Conservation (phyloP, 2,113 vertebrate genomes). For the Entomyzon cyanotis region DNA sequence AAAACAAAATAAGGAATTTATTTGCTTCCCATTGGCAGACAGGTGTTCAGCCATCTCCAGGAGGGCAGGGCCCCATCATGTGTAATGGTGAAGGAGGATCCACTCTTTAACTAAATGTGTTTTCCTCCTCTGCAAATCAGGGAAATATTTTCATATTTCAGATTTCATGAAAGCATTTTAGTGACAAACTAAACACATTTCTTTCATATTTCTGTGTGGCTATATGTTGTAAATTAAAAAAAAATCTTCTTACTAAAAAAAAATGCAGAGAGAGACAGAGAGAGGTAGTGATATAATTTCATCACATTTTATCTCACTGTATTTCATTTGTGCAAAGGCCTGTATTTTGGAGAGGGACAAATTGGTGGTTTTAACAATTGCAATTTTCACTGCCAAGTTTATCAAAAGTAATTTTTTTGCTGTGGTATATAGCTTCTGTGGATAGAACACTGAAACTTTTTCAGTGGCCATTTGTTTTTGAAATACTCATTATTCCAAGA, state of each 20-base stretch:
- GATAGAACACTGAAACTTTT: background rate
- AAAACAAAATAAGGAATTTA: background rate
- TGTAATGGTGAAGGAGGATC: accelerated
- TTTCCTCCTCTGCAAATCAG: background rate
- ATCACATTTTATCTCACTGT: background rate
- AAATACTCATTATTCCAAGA: background rate
- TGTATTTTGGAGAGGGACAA: background rate
- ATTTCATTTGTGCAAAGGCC: background rate
- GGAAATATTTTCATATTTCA: background rate
- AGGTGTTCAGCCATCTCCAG: background rate
- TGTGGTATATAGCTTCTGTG: background rate
- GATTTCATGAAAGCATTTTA: background rate
- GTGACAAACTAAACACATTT: background rate
- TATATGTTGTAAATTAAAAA: background rate
- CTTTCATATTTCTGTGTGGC: background rate
- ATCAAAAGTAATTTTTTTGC: background rate
- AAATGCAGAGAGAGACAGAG: background rate
- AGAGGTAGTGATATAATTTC: background rate
- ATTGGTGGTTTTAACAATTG: background rate
- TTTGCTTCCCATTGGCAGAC: background rate
- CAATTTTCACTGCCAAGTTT: background rate
- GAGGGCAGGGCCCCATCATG: accelerated
- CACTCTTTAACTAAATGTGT: background rate
- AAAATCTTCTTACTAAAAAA: background rate
- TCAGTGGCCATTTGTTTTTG: background rate